These are phyloP conservation scores for Chloromyia formosa DNA, from an alignment of 2,888 invertebrate genomes.

Conservation along the genomic window DNA sequence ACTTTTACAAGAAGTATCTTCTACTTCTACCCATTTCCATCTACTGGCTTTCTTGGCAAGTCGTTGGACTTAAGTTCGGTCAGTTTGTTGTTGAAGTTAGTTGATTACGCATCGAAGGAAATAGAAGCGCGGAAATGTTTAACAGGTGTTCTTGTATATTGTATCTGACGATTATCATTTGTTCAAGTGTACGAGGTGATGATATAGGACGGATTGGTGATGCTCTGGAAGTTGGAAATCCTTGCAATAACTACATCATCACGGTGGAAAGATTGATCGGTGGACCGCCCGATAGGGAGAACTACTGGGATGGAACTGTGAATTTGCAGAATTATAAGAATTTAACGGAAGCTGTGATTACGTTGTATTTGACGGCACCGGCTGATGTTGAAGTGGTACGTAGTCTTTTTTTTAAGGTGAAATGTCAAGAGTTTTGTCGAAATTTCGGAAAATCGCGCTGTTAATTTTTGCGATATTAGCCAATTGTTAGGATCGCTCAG, in stretches of 20 bases:
- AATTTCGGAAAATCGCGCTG: too few species aligned
- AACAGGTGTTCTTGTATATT: background rate
- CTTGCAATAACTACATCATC: slow-evolving; percentile 43
- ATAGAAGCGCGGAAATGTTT: slow-evolving; percentile 9
- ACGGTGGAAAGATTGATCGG: slow-evolving; percentile 40
- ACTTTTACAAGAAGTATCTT: too few species aligned
- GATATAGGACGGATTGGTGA: slow-evolving; percentile 15
- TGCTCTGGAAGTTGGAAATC: slow-evolving; percentile 28
- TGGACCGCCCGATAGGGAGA: slow-evolving; percentile 42
- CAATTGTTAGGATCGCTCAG: too few species aligned
- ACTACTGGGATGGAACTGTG: slow-evolving; percentile 45
- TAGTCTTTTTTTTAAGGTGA: too few species aligned
- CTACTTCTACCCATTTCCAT: too few species aligned
- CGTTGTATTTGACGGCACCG: slow-evolving; percentile 28
- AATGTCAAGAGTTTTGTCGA: too few species aligned
- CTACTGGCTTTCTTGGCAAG: slow-evolving; percentile 17
- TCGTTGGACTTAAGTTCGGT: background rate
- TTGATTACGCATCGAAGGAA: background rate
- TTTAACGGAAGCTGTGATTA: slow-evolving; percentile 36
- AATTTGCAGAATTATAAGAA: slow-evolving; percentile 31
- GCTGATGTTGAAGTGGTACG: slow-evolving; percentile 41
- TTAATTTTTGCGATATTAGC: too few species aligned
- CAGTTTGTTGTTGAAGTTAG: slow-evolving; percentile 22
- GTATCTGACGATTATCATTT: background rate
- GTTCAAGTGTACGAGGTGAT: slow-evolving; percentile 7